Percentiles rank a stretch among this genome's conserved stretches.
These are phyloP conservation scores for Spodoptera litura DNA, from an alignment of 1,140 invertebrate genomes.

Conservation along the genomic window DNA sequence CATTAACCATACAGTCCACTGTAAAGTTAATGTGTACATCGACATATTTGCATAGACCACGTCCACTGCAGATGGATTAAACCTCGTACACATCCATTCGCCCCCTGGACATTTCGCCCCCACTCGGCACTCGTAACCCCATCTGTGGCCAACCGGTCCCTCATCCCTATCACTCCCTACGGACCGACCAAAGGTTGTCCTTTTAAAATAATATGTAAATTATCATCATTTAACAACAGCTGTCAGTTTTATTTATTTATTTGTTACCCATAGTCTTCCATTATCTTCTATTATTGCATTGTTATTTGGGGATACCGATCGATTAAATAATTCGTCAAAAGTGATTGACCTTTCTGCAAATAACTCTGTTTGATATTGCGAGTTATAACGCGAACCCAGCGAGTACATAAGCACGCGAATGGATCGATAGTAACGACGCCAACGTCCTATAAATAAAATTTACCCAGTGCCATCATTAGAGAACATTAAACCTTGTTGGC, in stretches of 20 bases:
- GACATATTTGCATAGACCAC: not conserved
- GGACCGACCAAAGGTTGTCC: not conserved
- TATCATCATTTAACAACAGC: constrained; percentile 10
- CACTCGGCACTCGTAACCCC: constrained; percentile 1
- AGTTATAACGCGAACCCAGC: not conserved
- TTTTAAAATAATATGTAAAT: too few species aligned
- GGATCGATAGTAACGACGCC: constrained; percentile 18
- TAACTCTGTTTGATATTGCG: too few species aligned
- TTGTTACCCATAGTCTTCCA: too few species aligned
- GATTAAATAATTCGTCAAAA: too few species aligned
- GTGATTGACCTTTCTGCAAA: too few species aligned
- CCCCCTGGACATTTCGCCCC: not conserved
- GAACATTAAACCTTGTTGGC: constrained; percentile 24
- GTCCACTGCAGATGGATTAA: not conserved
- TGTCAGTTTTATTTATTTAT: not conserved
- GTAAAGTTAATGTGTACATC: too few species aligned
- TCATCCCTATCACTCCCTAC: constrained; percentile 9
- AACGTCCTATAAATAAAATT: constrained; percentile 20
- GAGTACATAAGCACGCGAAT: not conserved
- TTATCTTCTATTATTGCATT: too few species aligned
- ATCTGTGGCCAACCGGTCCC: constrained; percentile 13
- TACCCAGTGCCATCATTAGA: constrained; percentile 15
- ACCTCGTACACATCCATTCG: not conserved
- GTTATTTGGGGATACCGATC: too few species aligned
- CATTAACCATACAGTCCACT: too few species aligned